Evolutionary conservation across 2,888 invertebrate genomes (phyloP).

Genomic region (Acleris literana): DNA sequence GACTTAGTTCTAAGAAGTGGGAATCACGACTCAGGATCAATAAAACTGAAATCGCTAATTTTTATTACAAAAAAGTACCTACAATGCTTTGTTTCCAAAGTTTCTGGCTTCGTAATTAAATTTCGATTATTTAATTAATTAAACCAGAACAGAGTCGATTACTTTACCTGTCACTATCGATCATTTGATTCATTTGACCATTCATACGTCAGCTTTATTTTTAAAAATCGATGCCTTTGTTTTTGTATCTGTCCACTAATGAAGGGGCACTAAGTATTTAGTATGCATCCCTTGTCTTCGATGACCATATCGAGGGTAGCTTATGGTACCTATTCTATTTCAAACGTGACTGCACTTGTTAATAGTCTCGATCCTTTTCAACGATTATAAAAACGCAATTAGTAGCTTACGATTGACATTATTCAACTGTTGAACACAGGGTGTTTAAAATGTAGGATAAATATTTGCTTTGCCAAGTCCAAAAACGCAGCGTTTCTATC

Average conservation of each 20-base stretch:
- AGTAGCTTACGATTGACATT: conserved; percentile 14
- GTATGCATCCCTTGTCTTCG: conserved; percentile 21
- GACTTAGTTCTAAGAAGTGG: too few species aligned
- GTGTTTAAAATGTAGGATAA: not conserved
- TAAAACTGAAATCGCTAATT: too few species aligned
- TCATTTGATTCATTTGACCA: too few species aligned
- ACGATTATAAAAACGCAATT: conserved; percentile 23
- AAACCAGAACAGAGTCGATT: too few species aligned
- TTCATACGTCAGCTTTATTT: not conserved
- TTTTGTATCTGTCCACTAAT: conserved; percentile 11
- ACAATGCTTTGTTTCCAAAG: too few species aligned
- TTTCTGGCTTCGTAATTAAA: too few species aligned
- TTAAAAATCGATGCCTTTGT: not conserved
- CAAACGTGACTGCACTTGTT: conserved; percentile 16
- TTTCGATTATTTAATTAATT: too few species aligned
- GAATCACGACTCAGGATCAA: too few species aligned
- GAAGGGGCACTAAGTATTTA: conserved; percentile 11
- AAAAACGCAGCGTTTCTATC: too few species aligned
- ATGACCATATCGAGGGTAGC: conserved; percentile 13
- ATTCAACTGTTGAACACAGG: not conserved
- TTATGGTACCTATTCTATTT: conserved; percentile 12
- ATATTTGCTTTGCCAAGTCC: too few species aligned
- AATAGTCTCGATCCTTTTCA: conserved; percentile 10
- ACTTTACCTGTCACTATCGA: too few species aligned
- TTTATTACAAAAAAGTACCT: too few species aligned